Conservation (phyloP, 2,113 vertebrate species). For the Galemys pyrenaicus region DNA sequence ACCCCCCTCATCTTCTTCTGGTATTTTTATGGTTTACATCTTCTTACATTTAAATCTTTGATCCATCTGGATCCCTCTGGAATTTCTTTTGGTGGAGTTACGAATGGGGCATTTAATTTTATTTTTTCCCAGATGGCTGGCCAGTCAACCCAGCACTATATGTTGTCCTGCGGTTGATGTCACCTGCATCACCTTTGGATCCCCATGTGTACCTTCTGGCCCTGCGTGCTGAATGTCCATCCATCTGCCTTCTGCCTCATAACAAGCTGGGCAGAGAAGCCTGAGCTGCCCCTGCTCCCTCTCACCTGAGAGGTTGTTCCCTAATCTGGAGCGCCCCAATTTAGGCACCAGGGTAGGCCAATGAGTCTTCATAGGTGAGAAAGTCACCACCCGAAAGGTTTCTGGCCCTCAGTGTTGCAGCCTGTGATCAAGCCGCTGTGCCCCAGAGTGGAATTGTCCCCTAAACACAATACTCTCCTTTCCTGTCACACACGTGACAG, state of each 20-base stretch:
- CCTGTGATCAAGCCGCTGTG: neutral
- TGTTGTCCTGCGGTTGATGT: neutral
- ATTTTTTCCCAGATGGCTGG: neutral
- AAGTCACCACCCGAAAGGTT: neutral
- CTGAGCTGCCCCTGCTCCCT: neutral
- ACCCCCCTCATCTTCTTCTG: neutral
- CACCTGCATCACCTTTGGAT: neutral
- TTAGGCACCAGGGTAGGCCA: neutral
- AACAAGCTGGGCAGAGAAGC: neutral
- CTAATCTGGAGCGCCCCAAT: neutral
- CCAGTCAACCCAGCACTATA: neutral
- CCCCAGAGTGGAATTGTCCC: neutral
- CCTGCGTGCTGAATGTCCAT: neutral
- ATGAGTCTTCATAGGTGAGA: neutral
- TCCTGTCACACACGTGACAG: neutral
- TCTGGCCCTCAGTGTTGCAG: neutral
- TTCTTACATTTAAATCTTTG: constrained; percentile 3
- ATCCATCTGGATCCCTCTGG: neutral
- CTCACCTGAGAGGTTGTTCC: too few species aligned
- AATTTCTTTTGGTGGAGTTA: neutral
- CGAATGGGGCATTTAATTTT: neutral
- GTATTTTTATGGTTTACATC: neutral
- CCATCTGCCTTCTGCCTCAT: neutral
- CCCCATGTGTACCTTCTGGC: neutral
- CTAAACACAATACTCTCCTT: fast-evolving